Evolutionary conservation across 2,888 invertebrate species (phyloP).

Genomic region (Tenodera sinensis): DNA sequence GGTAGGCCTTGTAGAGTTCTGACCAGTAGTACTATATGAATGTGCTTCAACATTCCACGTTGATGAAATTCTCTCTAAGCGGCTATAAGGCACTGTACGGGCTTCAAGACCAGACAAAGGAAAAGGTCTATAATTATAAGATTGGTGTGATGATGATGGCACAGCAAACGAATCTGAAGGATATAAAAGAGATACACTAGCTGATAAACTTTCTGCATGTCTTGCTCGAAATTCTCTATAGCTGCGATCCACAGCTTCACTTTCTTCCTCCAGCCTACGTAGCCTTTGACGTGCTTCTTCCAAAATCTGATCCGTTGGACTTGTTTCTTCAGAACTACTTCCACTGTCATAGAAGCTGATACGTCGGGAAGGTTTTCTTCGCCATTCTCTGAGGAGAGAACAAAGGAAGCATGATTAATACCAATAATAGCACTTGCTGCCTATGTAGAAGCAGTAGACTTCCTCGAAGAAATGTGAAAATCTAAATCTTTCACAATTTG

Average conservation of each 20-base stretch:
- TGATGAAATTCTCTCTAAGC: not conserved
- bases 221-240: slow-evolving; percentile 45
- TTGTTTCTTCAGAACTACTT: slow-evolving; percentile 25
- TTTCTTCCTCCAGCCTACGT: slow-evolving; percentile 56
- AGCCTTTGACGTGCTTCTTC: slow-evolving; percentile 53
- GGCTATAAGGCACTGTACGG: not conserved
- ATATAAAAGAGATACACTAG: not conserved
- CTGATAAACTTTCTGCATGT: not conserved
- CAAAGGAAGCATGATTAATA: not conserved
- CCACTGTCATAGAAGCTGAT: not conserved
- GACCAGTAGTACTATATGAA: not conserved
- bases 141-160: not conserved
- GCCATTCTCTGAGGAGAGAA: not conserved
- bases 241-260: slow-evolving; percentile 54
- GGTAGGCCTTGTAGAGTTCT: not conserved
- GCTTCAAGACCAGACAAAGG: not conserved
- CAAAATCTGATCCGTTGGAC: slow-evolving; percentile 49
- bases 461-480: too few relatives aligned
- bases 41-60: not conserved
- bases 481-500: too few relatives aligned
- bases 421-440: too few relatives aligned
- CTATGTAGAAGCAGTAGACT: too few relatives aligned
- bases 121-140: not conserved
- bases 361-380: slow-evolving; percentile 22
- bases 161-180: not conserved